These are phyloP conservation scores for Listronotus bonariensis DNA, from an alignment of 1,140 invertebrate species.

Conservation along the genomic window DNA sequence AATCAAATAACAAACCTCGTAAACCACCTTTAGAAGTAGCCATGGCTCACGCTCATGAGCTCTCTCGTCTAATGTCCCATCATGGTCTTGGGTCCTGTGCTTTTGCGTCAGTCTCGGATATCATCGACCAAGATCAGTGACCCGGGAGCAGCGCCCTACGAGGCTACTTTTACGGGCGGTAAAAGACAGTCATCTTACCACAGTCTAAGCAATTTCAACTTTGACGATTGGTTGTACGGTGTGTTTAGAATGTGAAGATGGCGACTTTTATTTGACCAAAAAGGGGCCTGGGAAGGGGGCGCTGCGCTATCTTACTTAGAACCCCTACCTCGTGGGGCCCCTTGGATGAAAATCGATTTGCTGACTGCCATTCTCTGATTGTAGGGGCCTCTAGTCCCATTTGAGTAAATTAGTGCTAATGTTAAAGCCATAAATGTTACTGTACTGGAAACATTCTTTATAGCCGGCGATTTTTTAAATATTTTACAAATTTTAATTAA, in stretches of 20 bases:
- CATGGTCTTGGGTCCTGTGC: constrained; percentile 91
- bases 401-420: not conserved
- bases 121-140: constrained; percentile 51
- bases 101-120: constrained; percentile 82
- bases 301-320: not conserved
- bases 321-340: constrained; percentile 7
- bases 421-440: constrained; percentile 1
- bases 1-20: constrained; percentile 85
- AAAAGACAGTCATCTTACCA: not conserved
- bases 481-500: too few species aligned
- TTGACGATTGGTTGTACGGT: not conserved
- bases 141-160: not conserved
- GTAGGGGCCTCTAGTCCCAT: constrained; percentile 1
- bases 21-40: constrained; percentile 91
- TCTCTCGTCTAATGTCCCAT: constrained; percentile 87
- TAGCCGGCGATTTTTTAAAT: too few species aligned
- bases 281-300: not conserved
- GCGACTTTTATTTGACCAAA: constrained; percentile 12
- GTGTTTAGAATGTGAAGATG: constrained; percentile 7
- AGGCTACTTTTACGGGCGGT: constrained; percentile 10
- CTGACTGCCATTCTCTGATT: constrained; percentile 30
- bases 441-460: too few species aligned
- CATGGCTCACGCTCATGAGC: constrained; percentile 84
- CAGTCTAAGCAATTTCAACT: constrained; percentile 4
- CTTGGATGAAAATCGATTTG: constrained; percentile 20